Evolutionary conservation across 2,113 vertebrate genomes (phyloP).

Genomic region (Perca fluviatilis): DNA sequence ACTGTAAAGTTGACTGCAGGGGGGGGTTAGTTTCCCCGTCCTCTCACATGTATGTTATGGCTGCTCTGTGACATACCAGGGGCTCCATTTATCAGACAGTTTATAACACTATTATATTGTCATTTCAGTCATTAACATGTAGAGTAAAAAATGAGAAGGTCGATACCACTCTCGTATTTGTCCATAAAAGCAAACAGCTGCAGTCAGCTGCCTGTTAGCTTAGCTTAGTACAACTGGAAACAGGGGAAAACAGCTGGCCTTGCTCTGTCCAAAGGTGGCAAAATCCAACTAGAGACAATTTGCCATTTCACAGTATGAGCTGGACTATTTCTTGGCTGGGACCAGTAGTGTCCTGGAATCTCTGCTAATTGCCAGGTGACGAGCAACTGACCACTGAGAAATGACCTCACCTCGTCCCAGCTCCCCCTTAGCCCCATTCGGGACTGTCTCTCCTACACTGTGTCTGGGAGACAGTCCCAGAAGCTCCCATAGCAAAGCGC

Average conservation of each 20-base stretch:
- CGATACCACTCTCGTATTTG: background rate
- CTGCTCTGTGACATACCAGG: background rate
- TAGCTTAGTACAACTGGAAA: background rate
- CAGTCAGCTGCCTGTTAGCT: background rate
- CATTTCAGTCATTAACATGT: background rate
- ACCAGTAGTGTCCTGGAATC: background rate
- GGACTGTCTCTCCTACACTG: background rate
- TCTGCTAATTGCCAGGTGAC: background rate
- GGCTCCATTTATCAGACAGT: background rate
- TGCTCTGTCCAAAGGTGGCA: background rate
- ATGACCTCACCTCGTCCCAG: background rate
- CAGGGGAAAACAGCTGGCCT: too few species aligned
- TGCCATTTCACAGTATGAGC: background rate
- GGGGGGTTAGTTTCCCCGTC: background rate
- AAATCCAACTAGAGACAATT: background rate
- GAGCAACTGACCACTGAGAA: background rate
- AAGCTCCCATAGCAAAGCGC: background rate
- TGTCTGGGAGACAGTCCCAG: background rate
- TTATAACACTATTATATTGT: background rate
- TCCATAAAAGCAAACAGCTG: background rate
- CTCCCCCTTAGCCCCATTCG: background rate
- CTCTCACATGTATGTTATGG: slow-evolving; percentile 8
- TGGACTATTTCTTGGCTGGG: background rate
- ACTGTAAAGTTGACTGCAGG: slow-evolving; percentile 67
- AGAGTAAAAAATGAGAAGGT: background rate